A percentile compares a stretch with the other conserved stretches of the same genome.
These are phyloP conservation scores for Xyrichtys novacula DNA, from an alignment of 2,797 vertebrate species.

Conservation along the genomic window DNA sequence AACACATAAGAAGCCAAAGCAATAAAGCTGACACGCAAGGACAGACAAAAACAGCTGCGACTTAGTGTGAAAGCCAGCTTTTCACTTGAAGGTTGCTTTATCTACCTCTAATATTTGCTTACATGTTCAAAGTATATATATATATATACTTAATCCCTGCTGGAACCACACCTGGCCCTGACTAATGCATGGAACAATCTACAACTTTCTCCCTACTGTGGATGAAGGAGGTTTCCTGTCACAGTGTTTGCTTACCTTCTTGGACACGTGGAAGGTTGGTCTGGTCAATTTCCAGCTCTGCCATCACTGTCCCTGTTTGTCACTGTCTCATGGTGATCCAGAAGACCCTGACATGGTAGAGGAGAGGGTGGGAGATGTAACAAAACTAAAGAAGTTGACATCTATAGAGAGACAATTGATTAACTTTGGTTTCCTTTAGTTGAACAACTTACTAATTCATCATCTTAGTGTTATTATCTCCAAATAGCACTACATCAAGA, in stretches of 20 bases:
- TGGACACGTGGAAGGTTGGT: slow-evolving; percentile 84
- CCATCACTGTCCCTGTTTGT: slow-evolving; percentile 74
- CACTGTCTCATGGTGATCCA: slow-evolving; percentile 65
- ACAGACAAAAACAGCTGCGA: slow-evolving; percentile 3
- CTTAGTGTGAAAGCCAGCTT: neutral
- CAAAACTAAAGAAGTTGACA: neutral
- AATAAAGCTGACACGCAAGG: slow-evolving; percentile 12
- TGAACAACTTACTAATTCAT: neutral
- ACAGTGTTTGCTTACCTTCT: slow-evolving; percentile 76
- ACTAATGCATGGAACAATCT: neutral
- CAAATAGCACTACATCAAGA: no score
- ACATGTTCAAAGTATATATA: no score
- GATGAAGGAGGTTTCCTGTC: neutral
- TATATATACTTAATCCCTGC: no score
- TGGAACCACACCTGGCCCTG: no score
- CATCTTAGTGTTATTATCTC: no score
- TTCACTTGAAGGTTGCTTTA: no score
- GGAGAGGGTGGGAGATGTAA: neutral
- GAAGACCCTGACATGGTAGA: slow-evolving; percentile 31
- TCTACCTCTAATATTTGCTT: no score
- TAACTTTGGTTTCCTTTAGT: neutral
- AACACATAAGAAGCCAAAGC: slow-evolving; percentile 26
- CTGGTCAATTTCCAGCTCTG: slow-evolving; percentile 87
- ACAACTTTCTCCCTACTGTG: slow-evolving; percentile 16
- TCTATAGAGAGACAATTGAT: neutral